A percentile compares a stretch with the other conserved stretches of the same genome.
Evolutionary conservation across 2,113 vertebrate species (phyloP).

Genomic region (Tragelaphus scriptus): DNA sequence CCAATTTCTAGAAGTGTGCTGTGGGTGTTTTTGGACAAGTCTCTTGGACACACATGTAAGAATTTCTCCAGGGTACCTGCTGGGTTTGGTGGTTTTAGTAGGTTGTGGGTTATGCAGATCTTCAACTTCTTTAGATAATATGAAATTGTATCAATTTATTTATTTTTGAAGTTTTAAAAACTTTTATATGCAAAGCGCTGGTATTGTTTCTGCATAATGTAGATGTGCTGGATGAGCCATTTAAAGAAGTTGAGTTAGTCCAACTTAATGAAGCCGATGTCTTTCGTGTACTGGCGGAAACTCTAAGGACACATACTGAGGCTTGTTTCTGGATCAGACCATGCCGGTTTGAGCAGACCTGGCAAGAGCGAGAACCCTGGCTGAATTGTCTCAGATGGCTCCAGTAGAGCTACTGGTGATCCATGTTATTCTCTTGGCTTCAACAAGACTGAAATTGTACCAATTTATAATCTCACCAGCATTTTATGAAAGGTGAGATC

Average conservation of each 20-base stretch:
- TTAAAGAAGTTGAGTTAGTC: background rate
- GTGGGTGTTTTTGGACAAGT: background rate
- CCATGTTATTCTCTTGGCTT: background rate
- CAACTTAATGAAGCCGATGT: background rate
- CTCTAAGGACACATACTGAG: background rate
- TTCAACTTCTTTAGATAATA: background rate
- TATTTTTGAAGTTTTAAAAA: background rate
- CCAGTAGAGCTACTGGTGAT: background rate
- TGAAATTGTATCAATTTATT: background rate
- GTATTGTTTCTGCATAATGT: background rate
- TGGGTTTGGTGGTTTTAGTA: background rate
- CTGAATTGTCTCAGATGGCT: background rate
- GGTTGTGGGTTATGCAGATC: background rate
- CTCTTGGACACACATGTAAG: background rate
- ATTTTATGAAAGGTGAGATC: background rate
- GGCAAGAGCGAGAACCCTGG: background rate
- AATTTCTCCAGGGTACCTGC: background rate
- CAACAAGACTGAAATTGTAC: background rate
- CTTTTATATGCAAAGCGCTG: background rate
- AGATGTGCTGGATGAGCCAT: background rate
- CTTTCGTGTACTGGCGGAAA: background rate
- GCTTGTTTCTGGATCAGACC: background rate
- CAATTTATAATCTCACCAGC: background rate
- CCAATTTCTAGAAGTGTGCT: background rate
- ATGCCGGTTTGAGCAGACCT: background rate